Base-by-base conservation (phyloP, 2,113 vertebrate species). In the rat (Rattus norvegicus) region DNA sequence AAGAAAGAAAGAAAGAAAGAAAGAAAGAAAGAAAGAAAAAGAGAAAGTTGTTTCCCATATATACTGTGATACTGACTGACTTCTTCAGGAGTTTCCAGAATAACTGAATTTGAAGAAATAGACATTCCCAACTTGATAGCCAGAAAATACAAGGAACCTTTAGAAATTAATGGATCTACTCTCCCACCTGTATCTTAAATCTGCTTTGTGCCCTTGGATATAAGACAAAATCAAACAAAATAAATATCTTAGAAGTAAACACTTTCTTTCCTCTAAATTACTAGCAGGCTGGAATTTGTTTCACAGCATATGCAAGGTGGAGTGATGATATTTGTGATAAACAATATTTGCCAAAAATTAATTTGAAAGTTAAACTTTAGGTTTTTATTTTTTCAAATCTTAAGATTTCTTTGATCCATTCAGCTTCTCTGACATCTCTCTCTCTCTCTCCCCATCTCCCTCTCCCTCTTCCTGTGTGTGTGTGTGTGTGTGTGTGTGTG, bases 31-130 rank as follows among this genome's bases (percentile, higher is more conserved):
- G 43, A 43, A 43, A 43, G 43, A 43, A 43, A 43, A 3, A 43
- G 43, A 28, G 24, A 30, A 81, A 90, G 13, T 12, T 90, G 86
- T 43, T 88, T 96, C 24, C 28, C 19, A 81, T n/a, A 33, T 14
- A 43, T 19, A 79, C 16, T 9, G 19, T 65, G 85, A 88, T 30
- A 47, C 0, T 0, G 47, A n/a, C 67, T 19, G n/a, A 22, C 9
- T 94, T 88, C 14, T 75, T 61, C 61, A 80, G 22, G 30, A 59
- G 63, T 79, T 26, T 93, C 65, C 30, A 43, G 43, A 75, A 19
- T 95, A 54, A 79, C 67, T 92, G 26, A 80, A 88, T 88, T 43
- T 95, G 33, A 95, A 85, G 56, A 97, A 77, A 84, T 26, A 13
- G 7, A 19, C 16, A 14, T 49, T 16, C 36, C 54, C 22, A 89